A percentile compares a stretch with the other conserved stretches of the same genome.
Conservation (phyloP, 53 echinoderm and acorn worm species). For the Hippasteria phrygiana region DNA sequence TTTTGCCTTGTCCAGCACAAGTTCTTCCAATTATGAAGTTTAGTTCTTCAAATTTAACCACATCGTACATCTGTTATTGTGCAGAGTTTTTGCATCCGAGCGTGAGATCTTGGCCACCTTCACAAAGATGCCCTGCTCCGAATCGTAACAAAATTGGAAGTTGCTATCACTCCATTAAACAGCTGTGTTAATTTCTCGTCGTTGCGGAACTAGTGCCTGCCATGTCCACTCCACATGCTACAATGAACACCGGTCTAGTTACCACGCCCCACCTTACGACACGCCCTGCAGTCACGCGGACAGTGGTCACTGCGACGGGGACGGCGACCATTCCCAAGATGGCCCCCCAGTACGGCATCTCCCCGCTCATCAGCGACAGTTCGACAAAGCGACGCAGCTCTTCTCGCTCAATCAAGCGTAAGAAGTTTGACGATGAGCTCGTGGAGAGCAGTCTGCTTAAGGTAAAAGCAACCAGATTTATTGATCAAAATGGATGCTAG, state of each 20-base stretch:
- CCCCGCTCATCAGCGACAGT: conserved; percentile 68
- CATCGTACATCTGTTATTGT: too few relatives aligned
- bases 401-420: conserved; percentile 92
- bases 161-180: not conserved
- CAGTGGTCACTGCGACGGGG: conserved; percentile 45
- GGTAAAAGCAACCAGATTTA: not conserved
- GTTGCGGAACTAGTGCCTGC: not conserved
- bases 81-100: not conserved
- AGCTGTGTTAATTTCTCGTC: not conserved
- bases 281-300: conserved; percentile 23
- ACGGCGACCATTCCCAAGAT: conserved; percentile 55
- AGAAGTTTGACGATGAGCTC: conserved; percentile 99
- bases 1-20: too few relatives aligned
- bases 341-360: conserved; percentile 45
- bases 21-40: too few relatives aligned
- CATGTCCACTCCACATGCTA: conserved; percentile 1
- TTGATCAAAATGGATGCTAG: not conserved
- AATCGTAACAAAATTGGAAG: not conserved
- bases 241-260: not conserved
- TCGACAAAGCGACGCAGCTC: conserved; percentile 89
- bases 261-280: conserved; percentile 3
- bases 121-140: not conserved
- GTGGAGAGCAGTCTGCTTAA: conserved; percentile 97
- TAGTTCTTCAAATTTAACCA: too few relatives aligned
- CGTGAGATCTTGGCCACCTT: not conserved